Evolutionary conservation across 2,113 vertebrate species (phyloP), one percentile per base, ranked within the genome.

Genomic region (Petrocephalus zakoni): DNA sequence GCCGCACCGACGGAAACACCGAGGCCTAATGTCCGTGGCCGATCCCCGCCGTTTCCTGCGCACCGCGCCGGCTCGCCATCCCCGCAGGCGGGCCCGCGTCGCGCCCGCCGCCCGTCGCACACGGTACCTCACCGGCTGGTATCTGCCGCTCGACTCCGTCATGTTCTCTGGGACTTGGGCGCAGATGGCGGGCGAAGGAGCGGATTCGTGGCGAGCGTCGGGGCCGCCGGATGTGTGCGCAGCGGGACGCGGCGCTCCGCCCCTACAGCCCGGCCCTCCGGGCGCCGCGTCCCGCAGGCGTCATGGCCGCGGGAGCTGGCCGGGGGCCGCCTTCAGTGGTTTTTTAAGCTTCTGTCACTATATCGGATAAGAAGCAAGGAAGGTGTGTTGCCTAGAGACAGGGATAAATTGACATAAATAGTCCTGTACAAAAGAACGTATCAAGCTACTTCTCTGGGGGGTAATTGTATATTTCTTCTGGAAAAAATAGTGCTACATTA

Each of bases 91-190:
- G 0, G 4, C 81, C 81, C 37, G 83, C 46, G 47, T 11, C 42
- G 17, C 9, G n/a, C 2, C 58, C 58, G 22, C n/a, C 51, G 51
- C 51, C 51, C 8, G 10, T 9, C n/a, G 61, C 61, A 29, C 83
- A 51, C 91, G 81, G 46, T 68, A 49, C 89, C 92, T 64, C 92
- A 96, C 95, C 95, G 95, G 95, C 87, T 95, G 95, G 89, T 96
- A 96, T 90, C 95, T 93, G 81, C 90, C 94, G 92, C 93, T 95
- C 89, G 93, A 94, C 90, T 96, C 95, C 17, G 94, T 93, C 95
- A 96, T 96, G 25, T 86, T 78, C 42, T 22, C 5, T 2, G 87
- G 56, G 42, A 22, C 10, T 68, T n/a, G 61, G 25, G 21, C 25
- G 21, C 22, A 51, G 46, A 85, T 25, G n/a, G 6, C 19, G 21